phyloP scores from a whole-genome alignment of 2,113 vertebrate genomes.

The Anhinga anhinga region DNA sequence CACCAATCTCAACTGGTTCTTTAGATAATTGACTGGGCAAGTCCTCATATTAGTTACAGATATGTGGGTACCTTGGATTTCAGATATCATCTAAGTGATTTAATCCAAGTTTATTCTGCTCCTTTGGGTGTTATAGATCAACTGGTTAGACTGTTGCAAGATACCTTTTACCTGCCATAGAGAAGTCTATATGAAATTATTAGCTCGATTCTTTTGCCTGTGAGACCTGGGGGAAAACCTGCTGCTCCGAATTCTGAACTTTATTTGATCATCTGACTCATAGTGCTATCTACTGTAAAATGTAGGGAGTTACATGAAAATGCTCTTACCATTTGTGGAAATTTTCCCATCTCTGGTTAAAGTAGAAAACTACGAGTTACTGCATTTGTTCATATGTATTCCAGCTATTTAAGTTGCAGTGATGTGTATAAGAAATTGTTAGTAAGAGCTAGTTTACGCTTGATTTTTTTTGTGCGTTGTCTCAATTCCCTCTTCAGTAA shows the following conservation, averaged over 20 bases:
- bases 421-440: not conserved
- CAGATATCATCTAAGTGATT: not conserved
- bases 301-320: conserved; percentile 10
- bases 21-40: not conserved
- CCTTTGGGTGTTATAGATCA: not conserved
- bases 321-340: not conserved
- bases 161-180: not conserved
- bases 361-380: not conserved
- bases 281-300: conserved; percentile 49
- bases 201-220: not conserved
- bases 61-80: not conserved
- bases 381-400: not conserved
- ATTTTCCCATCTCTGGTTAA: not conserved
- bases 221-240: not conserved
- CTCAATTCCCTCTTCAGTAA: not conserved
- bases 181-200: not conserved
- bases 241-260: not conserved
- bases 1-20: not conserved
- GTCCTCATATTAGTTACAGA: not conserved
- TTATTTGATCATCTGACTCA: conserved; percentile 40
- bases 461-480: not conserved
- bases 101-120: not conserved
- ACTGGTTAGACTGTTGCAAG: not conserved
- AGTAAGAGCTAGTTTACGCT: not conserved
- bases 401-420: not conserved